Conservation (phyloP, 2,113 vertebrate genomes). For the Athene cunicularia region DNA sequence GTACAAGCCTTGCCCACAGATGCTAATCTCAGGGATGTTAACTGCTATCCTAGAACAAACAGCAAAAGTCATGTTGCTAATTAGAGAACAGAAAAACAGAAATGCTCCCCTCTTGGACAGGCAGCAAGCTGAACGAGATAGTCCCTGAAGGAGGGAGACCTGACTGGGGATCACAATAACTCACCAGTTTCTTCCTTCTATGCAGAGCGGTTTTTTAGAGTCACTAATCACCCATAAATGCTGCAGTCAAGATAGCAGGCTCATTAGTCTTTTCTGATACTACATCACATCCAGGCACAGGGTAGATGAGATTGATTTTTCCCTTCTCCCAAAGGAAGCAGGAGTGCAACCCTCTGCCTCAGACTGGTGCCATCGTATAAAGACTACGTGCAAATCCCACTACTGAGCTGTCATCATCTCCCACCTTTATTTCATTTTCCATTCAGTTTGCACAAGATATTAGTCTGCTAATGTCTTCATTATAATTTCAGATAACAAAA, state of each 20-base stretch:
- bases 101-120: neutral
- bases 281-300: neutral
- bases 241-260: neutral
- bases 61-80: neutral
- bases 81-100: neutral
- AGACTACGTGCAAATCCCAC: neutral
- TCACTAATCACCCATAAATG: neutral
- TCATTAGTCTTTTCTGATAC: neutral
- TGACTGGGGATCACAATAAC: neutral
- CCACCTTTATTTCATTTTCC: neutral
- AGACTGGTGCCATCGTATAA: fast-evolving
- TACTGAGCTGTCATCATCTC: neutral
- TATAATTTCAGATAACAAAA: slow-evolving; percentile 24
- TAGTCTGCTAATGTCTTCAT: neutral
- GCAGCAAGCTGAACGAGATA: neutral
- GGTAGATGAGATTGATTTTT: neutral
- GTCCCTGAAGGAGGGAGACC: neutral
- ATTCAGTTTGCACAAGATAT: neutral
- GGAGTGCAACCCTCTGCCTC: neutral
- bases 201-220: neutral
- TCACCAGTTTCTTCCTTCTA: neutral
- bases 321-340: neutral
- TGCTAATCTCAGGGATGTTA: neutral
- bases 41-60: neutral
- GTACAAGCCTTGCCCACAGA: neutral